phyloP scores from a whole-genome alignment of 2,113 vertebrate species.

The Melanotaenia duboulayi region DNA sequence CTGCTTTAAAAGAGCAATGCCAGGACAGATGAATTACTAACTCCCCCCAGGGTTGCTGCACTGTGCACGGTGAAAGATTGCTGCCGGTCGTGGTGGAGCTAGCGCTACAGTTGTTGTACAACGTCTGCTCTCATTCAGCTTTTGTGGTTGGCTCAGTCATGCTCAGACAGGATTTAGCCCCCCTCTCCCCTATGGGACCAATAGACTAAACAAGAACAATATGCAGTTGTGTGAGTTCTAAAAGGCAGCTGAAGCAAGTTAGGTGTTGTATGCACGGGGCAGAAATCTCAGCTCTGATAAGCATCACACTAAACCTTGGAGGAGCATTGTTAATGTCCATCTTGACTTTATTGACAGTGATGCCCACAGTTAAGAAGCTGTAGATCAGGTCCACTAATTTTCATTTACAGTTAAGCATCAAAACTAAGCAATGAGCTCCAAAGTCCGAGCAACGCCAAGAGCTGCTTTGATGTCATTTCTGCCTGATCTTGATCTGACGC shows the following conservation, averaged over 20 bases:
- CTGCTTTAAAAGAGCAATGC: slow-evolving; percentile 53
- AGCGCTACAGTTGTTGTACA: slow-evolving; percentile 22
- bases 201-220: slow-evolving; percentile 63
- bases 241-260: slow-evolving; percentile 45
- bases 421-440: slow-evolving; percentile 15
- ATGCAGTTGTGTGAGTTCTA: slow-evolving; percentile 44
- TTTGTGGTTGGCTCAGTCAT: slow-evolving; percentile 61
- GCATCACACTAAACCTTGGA: slow-evolving; percentile 14
- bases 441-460: slow-evolving; percentile 12
- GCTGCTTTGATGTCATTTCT: slow-evolving; percentile 39
- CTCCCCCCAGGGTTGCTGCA: slow-evolving; percentile 32
- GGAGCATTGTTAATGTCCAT: not conserved
- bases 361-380: slow-evolving; percentile 26
- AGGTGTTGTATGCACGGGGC: slow-evolving; percentile 2
- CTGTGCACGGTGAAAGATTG: slow-evolving; percentile 20
- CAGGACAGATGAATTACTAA: slow-evolving; percentile 55
- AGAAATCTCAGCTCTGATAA: slow-evolving; percentile 27
- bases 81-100: slow-evolving; percentile 28
- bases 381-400: slow-evolving; percentile 6
- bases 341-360: slow-evolving; percentile 13
- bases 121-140: slow-evolving; percentile 55
- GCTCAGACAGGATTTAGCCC: slow-evolving; percentile 62
- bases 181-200: slow-evolving; percentile 53
- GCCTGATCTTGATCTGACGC: slow-evolving; percentile 43
- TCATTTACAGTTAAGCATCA: slow-evolving; percentile 17